Evolutionary conservation across 2,888 invertebrate genomes (phyloP).

Genomic region (Tinea pellionella): DNA sequence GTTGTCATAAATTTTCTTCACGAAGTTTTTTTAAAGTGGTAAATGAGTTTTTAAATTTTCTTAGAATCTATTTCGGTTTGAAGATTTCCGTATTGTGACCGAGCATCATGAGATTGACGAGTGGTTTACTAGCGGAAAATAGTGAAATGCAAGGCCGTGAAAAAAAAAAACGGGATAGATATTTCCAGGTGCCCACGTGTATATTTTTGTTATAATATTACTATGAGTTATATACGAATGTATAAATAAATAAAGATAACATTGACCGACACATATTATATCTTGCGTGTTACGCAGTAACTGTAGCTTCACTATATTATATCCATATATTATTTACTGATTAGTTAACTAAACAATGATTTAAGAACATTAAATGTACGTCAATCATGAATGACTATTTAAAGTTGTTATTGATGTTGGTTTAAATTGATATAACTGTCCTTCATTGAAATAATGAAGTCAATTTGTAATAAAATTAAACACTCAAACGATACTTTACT

Average conservation of each 20-base stretch:
- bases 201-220: not conserved
- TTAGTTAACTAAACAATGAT: no score
- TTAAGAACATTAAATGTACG: no score
- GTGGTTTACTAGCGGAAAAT: conserved; percentile 25
- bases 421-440: not conserved
- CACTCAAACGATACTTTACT: no score
- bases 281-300: not conserved
- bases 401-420: no score
- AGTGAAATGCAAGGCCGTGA: conserved; percentile 25
- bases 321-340: no score
- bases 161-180: conserved; percentile 30
- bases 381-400: no score
- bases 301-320: not conserved
- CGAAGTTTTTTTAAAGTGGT: not conserved
- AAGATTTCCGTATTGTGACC: conserved; percentile 46
- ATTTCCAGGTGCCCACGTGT: not conserved
- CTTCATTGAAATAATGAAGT: not conserved
- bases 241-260: not conserved
- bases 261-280: not conserved
- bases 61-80: conserved; percentile 29
- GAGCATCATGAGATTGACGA: conserved; percentile 35
- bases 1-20: conserved; percentile 1
- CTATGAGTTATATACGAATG: not conserved
- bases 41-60: conserved; percentile 1
- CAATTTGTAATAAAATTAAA: not conserved